A percentile compares a stretch with the other conserved stretches of the same genome.
These are phyloP conservation scores for Artibeus lituratus DNA, from an alignment of 2,797 vertebrate genomes.

Conservation along the genomic window DNA sequence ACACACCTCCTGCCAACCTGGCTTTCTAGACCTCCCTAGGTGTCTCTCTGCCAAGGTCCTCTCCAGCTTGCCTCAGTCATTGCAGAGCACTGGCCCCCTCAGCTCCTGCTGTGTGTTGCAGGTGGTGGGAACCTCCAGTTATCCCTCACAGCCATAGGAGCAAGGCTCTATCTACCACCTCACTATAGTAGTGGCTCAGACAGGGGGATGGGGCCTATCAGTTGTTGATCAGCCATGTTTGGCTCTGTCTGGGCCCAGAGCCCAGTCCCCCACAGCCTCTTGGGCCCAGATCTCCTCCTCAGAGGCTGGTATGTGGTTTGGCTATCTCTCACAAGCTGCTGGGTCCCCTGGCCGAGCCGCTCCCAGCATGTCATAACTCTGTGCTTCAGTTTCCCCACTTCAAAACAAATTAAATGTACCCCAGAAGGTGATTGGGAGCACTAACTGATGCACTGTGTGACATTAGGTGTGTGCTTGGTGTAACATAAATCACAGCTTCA, in stretches of 20 bases:
- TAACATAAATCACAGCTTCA: neutral
- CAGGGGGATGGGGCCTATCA: neutral
- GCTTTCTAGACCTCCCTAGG: neutral
- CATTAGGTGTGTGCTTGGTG: neutral
- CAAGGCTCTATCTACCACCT: neutral
- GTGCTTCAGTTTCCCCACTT: neutral
- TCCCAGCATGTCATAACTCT: neutral
- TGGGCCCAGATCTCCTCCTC: neutral
- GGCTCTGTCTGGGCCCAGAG: neutral
- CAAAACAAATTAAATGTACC: neutral
- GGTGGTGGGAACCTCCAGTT: no score
- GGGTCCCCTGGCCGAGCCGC: neutral
- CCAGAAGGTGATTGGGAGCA: neutral
- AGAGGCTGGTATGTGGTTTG: neutral
- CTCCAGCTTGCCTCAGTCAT: neutral
- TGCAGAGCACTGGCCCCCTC: rapidly evolving
- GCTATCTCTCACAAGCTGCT: neutral
- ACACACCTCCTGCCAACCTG: neutral
- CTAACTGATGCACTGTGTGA: neutral
- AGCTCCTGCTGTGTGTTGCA: neutral
- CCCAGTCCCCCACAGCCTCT: neutral
- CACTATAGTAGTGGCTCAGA: neutral
- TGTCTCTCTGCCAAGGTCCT: neutral
- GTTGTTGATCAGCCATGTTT: neutral
- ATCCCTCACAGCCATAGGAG: neutral